phyloP scores from a whole-genome alignment of 2,113 vertebrate species.

The Prinia subflava region DNA sequence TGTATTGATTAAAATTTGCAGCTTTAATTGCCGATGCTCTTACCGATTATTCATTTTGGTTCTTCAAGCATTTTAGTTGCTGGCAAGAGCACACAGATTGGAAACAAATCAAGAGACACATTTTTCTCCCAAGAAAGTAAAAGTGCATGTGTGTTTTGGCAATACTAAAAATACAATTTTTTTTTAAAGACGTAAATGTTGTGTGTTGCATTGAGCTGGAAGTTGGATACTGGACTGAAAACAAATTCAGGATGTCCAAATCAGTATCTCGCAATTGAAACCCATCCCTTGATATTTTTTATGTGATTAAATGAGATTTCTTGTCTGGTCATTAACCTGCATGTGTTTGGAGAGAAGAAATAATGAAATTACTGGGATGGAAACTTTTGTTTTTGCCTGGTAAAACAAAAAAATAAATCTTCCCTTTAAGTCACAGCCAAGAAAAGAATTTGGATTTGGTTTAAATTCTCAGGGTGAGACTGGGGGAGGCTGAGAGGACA shows the following conservation, averaged over 20 bases:
- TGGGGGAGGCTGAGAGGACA: conserved; percentile 40
- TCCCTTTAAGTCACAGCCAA: conserved; percentile 1
- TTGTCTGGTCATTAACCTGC: background rate
- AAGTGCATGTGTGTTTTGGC: conserved; percentile 73
- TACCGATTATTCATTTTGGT: conserved; percentile 69
- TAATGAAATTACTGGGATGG: background rate
- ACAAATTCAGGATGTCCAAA: conserved; percentile 18
- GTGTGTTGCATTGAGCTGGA: conserved; percentile 41
- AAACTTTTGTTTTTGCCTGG: background rate
- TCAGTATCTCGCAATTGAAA: conserved; percentile 3
- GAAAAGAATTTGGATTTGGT: conserved; percentile 39
- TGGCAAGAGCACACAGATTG: conserved; percentile 67
- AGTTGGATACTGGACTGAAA: conserved; percentile 51
- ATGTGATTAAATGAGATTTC: background rate
- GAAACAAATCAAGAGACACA: conserved; percentile 77
- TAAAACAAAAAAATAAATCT: background rate
- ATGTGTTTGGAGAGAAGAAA: background rate
- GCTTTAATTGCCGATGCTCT: conserved; percentile 72
- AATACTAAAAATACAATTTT: conserved; percentile 43
- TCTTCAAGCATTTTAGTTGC: conserved; percentile 72
- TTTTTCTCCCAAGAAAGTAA: conserved; percentile 76
- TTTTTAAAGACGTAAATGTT: conserved; percentile 47
- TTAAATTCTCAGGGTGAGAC: conserved; percentile 29
- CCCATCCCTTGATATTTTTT: background rate
- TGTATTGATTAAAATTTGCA: conserved; percentile 72